These are phyloP conservation scores for Stenchaetothrips biformis DNA, from an alignment of 2,888 invertebrate species.

Conservation along the genomic window DNA sequence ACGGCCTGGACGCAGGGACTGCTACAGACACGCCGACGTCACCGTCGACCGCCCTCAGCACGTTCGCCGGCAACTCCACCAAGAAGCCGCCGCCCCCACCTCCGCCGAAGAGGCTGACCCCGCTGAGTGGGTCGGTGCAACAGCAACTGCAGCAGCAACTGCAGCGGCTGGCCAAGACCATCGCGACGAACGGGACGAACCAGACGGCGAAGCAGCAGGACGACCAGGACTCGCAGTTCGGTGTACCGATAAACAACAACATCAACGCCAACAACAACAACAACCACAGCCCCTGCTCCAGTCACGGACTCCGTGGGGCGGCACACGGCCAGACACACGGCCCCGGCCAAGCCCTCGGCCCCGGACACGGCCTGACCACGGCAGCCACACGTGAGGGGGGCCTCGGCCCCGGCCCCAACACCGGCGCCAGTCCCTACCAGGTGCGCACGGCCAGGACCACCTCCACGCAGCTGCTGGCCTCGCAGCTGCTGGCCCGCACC, in stretches of 20 bases:
- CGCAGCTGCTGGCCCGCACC: not conserved
- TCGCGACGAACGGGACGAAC: not conserved
- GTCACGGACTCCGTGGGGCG: too few species aligned
- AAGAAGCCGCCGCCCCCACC: not conserved
- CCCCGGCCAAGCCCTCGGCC: not conserved
- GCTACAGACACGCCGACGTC: not conserved
- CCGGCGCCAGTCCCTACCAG: slow-evolving; percentile 25
- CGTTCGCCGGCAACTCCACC: not conserved
- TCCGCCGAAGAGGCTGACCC: not conserved
- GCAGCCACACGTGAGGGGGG: not conserved
- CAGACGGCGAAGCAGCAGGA: not conserved
- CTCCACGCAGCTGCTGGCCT: slow-evolving; percentile 6
- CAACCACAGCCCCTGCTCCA: not conserved
- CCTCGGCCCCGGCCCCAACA: not conserved
- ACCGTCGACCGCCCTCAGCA: not conserved
- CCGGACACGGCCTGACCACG: not conserved
- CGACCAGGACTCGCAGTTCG: not conserved
- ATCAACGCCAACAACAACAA: not conserved
- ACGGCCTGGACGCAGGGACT: not conserved
- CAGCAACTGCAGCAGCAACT: slow-evolving; percentile 45
- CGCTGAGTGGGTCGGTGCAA: slow-evolving; percentile 45
- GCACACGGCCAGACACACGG: not conserved
- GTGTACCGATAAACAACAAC: not conserved
- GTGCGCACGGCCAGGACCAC: not conserved
- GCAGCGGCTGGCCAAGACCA: slow-evolving; percentile 36